Percentiles rank a stretch among this genome's conserved stretches.
Evolutionary conservation across 2,888 invertebrate genomes (phyloP).

Genomic region (Nebria salina): DNA sequence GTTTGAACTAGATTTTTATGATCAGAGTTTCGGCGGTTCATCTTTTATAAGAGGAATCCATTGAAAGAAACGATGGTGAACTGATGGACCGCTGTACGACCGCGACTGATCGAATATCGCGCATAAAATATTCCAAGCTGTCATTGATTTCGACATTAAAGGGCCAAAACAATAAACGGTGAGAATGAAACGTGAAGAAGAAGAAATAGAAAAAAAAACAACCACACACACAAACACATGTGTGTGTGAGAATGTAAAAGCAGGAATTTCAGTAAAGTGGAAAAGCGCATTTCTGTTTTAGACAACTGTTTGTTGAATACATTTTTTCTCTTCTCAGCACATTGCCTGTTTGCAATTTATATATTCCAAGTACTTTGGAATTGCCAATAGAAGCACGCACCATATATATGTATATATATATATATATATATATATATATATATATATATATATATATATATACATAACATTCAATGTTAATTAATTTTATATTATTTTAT

Average conservation of each 20-base stretch:
- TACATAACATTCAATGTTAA: too few relatives aligned
- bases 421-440: too few relatives aligned
- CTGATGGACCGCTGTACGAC: conserved; percentile 22
- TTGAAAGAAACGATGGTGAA: conserved; percentile 41
- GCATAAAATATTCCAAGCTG: conserved; percentile 22
- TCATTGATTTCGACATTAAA: conserved; percentile 23
- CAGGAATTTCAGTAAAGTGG: conserved; percentile 36
- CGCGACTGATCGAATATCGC: conserved; percentile 25
- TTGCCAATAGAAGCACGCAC: conserved; percentile 26
- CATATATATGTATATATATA: background rate
- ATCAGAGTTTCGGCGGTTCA: conserved; percentile 14
- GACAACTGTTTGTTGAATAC: conserved; percentile 43
- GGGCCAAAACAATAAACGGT: background rate
- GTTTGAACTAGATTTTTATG: background rate
- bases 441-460: too few relatives aligned
- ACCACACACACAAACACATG: background rate
- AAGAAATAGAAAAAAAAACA: background rate
- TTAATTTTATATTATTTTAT: too few relatives aligned
- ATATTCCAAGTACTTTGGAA: conserved; percentile 43
- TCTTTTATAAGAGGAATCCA: conserved; percentile 27
- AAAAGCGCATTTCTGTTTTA: conserved; percentile 41
- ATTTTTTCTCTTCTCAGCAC: conserved; percentile 42
- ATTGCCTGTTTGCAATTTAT: conserved; percentile 40
- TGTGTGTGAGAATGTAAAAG: background rate
- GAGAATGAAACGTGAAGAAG: background rate